Percentiles rank a stretch among this genome's conserved stretches.
Conservation (phyloP, 1,140 invertebrate genomes). For the Drosophila littoralis region DNA sequence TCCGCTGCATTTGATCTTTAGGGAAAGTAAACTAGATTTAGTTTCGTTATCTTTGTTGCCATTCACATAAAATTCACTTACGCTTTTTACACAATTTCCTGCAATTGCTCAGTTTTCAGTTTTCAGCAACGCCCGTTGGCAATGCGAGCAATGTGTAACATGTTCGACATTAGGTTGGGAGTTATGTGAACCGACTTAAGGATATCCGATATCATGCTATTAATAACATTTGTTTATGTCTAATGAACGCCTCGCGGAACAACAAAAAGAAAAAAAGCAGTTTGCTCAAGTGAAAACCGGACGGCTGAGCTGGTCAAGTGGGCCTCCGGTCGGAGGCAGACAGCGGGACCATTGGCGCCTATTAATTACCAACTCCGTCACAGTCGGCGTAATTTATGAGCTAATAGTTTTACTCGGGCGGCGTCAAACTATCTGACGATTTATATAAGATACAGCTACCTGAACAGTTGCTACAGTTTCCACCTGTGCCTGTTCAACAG, state of each 20-base stretch:
- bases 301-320: neutral
- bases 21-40: neutral
- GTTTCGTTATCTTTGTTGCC: neutral
- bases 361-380: slow-evolving; percentile 36
- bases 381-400: slow-evolving; percentile 34
- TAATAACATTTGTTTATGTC: slow-evolving; percentile 8
- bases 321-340: neutral
- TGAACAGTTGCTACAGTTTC: slow-evolving; percentile 1
- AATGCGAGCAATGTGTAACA: neutral
- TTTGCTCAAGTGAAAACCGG: neutral
- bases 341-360: slow-evolving; percentile 11
- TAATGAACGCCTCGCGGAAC: slow-evolving; percentile 1
- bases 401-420: slow-evolving; percentile 3
- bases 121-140: neutral
- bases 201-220: slow-evolving; percentile 22
- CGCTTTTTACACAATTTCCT: neutral
- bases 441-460: slow-evolving; percentile 35
- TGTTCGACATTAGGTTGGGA: slow-evolving; percentile 9
- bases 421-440: slow-evolving; percentile 22
- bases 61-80: neutral
- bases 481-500: neutral
- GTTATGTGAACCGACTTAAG: neutral
- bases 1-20: neutral
- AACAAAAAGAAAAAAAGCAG: neutral
- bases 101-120: neutral